Percentiles rank a stretch among this genome's conserved stretches.
Conservation (phyloP, 2,113 vertebrate genomes). For the Plecotus auritus region DNA sequence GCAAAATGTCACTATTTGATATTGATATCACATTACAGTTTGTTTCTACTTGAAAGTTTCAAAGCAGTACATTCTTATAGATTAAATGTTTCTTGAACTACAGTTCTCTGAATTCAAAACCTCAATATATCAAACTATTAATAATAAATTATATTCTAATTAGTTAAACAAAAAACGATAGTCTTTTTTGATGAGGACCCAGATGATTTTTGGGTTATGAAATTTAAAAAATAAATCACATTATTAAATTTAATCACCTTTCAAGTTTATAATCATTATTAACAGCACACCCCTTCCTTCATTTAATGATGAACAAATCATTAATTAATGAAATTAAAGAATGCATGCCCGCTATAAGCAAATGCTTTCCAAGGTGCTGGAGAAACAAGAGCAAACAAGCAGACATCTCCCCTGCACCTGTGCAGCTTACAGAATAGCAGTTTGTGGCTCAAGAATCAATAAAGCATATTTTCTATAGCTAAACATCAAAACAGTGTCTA, state of each 20-base stretch:
- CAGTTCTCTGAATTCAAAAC: not conserved
- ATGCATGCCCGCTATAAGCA: accelerated
- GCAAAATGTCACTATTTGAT: not conserved
- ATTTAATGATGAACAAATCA: not conserved
- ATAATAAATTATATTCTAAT: constrained; percentile 6
- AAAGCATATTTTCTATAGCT: not conserved
- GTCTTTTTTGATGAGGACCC: not conserved
- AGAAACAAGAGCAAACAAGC: not conserved
- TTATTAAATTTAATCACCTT: not conserved
- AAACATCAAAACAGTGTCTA: not conserved
- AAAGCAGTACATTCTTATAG: not conserved
- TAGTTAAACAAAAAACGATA: not conserved
- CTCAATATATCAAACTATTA: not conserved
- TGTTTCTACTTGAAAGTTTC: not conserved
- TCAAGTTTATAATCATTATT: not conserved
- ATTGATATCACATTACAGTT: not conserved
- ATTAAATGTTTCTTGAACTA: not conserved
- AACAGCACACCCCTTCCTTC: not conserved
- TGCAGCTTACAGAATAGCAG: not conserved
- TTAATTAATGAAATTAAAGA: not conserved
- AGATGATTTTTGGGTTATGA: not conserved
- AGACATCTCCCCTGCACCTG: no score
- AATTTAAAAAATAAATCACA: not conserved
- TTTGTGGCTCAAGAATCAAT: not conserved
- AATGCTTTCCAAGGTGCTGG: not conserved